Percentiles rank a stretch among this genome's conserved stretches.
These are phyloP conservation scores for Strix aluco DNA, from an alignment of 2,113 vertebrate species.

Conservation along the genomic window DNA sequence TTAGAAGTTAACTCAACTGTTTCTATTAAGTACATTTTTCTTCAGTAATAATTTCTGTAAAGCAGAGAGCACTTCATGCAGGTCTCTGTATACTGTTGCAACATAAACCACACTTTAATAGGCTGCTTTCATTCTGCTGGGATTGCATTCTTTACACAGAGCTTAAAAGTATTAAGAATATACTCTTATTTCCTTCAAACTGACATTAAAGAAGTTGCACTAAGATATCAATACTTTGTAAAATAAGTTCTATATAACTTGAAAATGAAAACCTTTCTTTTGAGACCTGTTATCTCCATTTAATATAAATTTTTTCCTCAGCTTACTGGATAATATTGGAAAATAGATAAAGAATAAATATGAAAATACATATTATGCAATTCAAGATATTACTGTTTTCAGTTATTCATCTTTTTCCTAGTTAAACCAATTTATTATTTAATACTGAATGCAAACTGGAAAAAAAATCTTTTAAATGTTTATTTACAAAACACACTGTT, in stretches of 20 bases:
- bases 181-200: not conserved
- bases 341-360: not conserved
- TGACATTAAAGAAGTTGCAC: not conserved
- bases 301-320: not conserved
- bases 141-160: not conserved
- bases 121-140: not conserved
- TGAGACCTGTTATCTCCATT: not conserved
- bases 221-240: not conserved
- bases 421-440: not conserved
- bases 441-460: not conserved
- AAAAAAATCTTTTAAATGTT: not conserved
- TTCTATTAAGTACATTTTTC: not conserved
- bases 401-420: not conserved
- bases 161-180: not conserved
- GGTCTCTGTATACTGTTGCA: not conserved
- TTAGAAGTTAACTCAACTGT: not conserved
- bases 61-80: not conserved
- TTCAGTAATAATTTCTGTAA: not conserved
- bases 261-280: slow-evolving; percentile 12
- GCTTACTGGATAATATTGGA: not conserved
- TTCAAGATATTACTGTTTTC: not conserved
- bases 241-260: not conserved
- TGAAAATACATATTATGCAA: not conserved
- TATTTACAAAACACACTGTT: not conserved
- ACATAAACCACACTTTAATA: not conserved